Percentiles rank a stretch among this genome's conserved stretches.
These are phyloP conservation scores for Sussaba pulchella DNA, from an alignment of 2,888 invertebrate genomes.

Conservation along the genomic window DNA sequence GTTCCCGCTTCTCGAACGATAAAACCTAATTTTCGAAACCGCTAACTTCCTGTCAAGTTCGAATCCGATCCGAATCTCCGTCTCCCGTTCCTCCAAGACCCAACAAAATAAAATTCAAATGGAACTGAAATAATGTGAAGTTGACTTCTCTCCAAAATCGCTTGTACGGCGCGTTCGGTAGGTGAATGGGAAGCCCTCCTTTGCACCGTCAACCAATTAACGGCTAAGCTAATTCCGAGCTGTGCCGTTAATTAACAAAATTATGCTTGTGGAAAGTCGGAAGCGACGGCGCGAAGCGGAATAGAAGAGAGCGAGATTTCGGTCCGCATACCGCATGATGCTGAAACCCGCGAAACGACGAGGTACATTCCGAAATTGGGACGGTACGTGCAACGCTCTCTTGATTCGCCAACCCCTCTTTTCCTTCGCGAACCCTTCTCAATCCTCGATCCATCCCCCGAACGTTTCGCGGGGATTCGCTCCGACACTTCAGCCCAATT, in stretches of 20 bases:
- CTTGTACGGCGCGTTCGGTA: too few relatives aligned
- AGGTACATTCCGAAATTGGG: constrained; percentile 62
- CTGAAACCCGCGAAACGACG: constrained; percentile 21
- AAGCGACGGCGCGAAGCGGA: not conserved
- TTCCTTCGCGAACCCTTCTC: not conserved
- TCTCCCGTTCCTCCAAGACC: too few relatives aligned
- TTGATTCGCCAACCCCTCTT: constrained; percentile 57
- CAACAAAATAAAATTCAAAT: too few relatives aligned
- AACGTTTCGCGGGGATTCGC: too few relatives aligned
- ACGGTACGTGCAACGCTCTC: constrained; percentile 61
- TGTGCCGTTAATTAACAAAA: constrained; percentile 56
- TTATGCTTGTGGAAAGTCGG: not conserved
- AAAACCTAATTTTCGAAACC: not conserved
- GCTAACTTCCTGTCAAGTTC: too few relatives aligned
- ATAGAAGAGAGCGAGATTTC: constrained; percentile 25
- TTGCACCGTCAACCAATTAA: constrained; percentile 48
- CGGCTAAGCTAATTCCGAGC: constrained; percentile 43
- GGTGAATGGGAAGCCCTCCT: too few relatives aligned
- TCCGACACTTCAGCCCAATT: constrained; percentile 53
- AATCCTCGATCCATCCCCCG: not conserved
- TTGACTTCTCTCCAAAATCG: too few relatives aligned
- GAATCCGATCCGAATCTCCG: too few relatives aligned
- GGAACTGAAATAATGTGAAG: too few relatives aligned
- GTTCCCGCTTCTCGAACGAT: not conserved
- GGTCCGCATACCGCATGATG: constrained; percentile 39